Evolutionary conservation across 2,113 vertebrate genomes (phyloP).

Genomic region (Harpagus bidentatus): DNA sequence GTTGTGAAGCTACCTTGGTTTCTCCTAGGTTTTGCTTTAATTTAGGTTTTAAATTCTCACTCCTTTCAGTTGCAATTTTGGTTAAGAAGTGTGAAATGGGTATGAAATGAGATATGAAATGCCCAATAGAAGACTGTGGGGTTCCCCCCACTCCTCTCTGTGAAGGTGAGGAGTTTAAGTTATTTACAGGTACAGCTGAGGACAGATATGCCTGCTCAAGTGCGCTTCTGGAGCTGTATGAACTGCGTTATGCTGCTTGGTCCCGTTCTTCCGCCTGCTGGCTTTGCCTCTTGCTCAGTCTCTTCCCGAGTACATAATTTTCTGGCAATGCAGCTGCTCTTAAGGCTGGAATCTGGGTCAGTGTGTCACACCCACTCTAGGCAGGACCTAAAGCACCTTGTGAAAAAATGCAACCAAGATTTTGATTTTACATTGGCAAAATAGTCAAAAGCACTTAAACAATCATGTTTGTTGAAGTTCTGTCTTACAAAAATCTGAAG

Average conservation of each 20-base stretch:
- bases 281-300: neutral
- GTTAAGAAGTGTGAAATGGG: neutral
- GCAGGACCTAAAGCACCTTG: neutral
- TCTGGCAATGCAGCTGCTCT: neutral
- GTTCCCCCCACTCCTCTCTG: neutral
- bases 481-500: accelerated
- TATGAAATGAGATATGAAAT: neutral
- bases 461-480: accelerated
- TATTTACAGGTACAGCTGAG: neutral
- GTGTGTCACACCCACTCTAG: slow-evolving; percentile 6
- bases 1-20: neutral
- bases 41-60: neutral
- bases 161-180: accelerated
- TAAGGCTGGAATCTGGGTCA: slow-evolving; percentile 36
- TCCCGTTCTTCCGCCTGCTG: neutral
- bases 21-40: neutral
- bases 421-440: neutral
- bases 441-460: accelerated
- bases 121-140: accelerated
- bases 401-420: neutral
- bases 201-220: neutral
- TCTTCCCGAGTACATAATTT: neutral
- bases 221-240: neutral
- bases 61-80: neutral
- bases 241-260: accelerated